Evolutionary conservation across 2,797 vertebrate genomes (phyloP).

Genomic region (Pseudopleuronectes americanus): DNA sequence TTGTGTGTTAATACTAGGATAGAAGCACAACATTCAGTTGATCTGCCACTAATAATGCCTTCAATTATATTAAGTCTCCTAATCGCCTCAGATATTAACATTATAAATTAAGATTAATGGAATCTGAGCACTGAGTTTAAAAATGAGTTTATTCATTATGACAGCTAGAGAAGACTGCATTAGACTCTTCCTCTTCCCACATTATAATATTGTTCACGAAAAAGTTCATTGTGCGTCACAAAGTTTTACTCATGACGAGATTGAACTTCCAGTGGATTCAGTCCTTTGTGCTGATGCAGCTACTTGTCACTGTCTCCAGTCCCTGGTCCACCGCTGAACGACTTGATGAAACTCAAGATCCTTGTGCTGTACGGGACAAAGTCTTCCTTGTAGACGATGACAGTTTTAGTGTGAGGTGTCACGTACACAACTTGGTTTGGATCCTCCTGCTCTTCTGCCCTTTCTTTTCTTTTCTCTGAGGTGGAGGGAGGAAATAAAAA

Average conservation of each 20-base stretch:
- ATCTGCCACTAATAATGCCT: too few species aligned
- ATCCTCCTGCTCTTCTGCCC: conserved; percentile 33
- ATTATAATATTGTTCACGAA: conserved; percentile 5
- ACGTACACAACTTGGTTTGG: conserved; percentile 29
- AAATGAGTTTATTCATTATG: background rate
- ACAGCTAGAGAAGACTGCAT: background rate
- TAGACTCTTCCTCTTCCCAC: background rate
- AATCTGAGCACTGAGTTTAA: too few species aligned
- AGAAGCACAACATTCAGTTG: too few species aligned
- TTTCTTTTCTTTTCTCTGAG: conserved; percentile 26
- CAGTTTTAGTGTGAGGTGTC: conserved; percentile 32
- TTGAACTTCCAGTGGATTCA: background rate
- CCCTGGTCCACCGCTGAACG: conserved; percentile 28
- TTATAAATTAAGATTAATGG: too few species aligned
- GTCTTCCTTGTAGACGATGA: conserved; percentile 69
- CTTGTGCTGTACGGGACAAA: conserved; percentile 75
- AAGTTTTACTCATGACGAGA: background rate
- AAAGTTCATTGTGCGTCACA: background rate
- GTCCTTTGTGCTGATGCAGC: background rate
- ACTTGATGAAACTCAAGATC: conserved; percentile 65
- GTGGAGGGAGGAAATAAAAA: background rate
- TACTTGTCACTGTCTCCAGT: conserved; percentile 33
- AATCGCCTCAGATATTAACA: too few species aligned
- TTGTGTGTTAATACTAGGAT: too few species aligned
- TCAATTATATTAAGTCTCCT: too few species aligned